Evolutionary conservation across 2,888 invertebrate genomes (phyloP).

Genomic region (Gortyna flavago): DNA sequence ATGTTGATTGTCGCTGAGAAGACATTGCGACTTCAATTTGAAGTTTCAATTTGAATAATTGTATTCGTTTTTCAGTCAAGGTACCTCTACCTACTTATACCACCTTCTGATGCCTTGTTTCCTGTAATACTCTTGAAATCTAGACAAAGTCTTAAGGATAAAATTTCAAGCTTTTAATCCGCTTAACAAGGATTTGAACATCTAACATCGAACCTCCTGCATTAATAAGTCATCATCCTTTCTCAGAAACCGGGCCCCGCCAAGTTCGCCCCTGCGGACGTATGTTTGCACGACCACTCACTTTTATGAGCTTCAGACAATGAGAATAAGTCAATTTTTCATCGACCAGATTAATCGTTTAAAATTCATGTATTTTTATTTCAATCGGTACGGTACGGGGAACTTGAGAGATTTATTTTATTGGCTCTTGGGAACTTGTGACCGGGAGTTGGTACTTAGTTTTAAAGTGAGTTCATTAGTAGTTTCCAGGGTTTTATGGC

Average conservation of each 20-base stretch:
- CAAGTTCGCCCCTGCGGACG: conserved; percentile 64
- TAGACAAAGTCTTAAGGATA: conserved; percentile 2
- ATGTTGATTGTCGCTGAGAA: not conserved
- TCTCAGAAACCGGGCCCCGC: conserved; percentile 7
- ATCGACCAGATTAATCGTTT: conserved; percentile 86
- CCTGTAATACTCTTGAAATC: not conserved
- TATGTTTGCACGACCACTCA: conserved; percentile 81
- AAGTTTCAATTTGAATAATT: not conserved
- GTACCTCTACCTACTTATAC: not conserved
- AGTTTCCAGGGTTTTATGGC: conserved; percentile 38
- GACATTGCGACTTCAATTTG: not conserved
- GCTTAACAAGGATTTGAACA: conserved; percentile 30
- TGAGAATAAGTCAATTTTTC: conserved; percentile 81
- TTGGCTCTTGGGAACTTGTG: conserved; percentile 34
- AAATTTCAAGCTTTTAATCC: conserved; percentile 31
- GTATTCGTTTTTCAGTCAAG: too few relatives aligned
- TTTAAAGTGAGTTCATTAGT: conserved; percentile 40
- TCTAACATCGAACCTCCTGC: conserved; percentile 8
- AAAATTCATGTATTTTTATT: conserved; percentile 83
- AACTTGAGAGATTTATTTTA: conserved; percentile 54
- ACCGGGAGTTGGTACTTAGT: conserved; percentile 25
- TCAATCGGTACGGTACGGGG: conserved; percentile 50
- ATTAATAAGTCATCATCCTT: conserved; percentile 27
- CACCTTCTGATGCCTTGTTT: not conserved
- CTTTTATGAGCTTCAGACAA: conserved; percentile 79